These are phyloP conservation scores for Poeciliopsis paucimaculata DNA, from an alignment of 2,797 vertebrate species.

Conservation along the genomic window DNA sequence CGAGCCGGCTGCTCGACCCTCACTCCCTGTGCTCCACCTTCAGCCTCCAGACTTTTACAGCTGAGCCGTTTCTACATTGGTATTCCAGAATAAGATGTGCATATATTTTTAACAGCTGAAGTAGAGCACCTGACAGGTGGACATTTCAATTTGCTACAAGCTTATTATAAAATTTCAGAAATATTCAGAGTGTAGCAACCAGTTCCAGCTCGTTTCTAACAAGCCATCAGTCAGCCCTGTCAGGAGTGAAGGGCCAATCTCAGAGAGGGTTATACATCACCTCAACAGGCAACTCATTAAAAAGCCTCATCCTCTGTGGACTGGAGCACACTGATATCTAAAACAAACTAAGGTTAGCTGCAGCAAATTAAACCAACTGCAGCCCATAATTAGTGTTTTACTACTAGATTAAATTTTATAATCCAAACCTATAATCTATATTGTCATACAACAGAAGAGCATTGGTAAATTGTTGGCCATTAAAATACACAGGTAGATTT, in stretches of 20 bases:
- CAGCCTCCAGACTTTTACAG: slow-evolving; percentile 37
- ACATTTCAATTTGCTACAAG: slow-evolving; percentile 20
- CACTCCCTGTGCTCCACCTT: slow-evolving; percentile 28
- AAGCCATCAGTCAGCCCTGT: slow-evolving; percentile 45
- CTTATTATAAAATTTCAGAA: slow-evolving; percentile 26
- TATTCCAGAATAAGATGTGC: slow-evolving; percentile 1
- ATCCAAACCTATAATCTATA: not conserved
- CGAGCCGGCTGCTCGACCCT: slow-evolving; percentile 37
- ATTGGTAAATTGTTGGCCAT: not conserved
- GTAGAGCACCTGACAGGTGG: slow-evolving; percentile 29
- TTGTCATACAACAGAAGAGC: not conserved
- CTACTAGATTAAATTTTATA: not conserved
- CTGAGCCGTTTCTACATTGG: slow-evolving; percentile 8
- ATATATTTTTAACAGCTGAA: slow-evolving; percentile 18
- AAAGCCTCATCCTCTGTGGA: slow-evolving; percentile 1
- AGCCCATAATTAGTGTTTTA: not conserved
- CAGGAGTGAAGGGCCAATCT: slow-evolving; percentile 47
- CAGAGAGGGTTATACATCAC: slow-evolving; percentile 43
- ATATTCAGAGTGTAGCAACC: slow-evolving; percentile 24
- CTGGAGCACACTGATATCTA: not conserved
- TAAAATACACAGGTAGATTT: not conserved
- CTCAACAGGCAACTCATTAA: slow-evolving; percentile 37
- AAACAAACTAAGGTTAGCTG: not conserved
- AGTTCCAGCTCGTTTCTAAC: slow-evolving; percentile 31
- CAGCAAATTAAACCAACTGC: not conserved